These are phyloP conservation scores for Ailuropoda melanoleuca DNA, from an alignment of 2,113 vertebrate genomes.

Conservation along the genomic window DNA sequence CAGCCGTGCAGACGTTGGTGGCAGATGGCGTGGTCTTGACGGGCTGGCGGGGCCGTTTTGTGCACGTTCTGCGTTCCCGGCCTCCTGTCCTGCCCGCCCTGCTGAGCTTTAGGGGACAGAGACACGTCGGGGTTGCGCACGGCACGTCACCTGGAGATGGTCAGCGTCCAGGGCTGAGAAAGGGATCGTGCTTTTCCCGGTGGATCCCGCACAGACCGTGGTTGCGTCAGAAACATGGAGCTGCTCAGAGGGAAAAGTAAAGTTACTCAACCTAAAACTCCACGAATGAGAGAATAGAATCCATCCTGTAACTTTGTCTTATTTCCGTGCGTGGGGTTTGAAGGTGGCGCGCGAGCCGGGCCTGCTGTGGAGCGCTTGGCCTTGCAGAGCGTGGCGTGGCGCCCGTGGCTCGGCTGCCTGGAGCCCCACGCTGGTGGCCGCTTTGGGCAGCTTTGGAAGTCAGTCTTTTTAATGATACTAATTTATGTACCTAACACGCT, in stretches of 20 bases:
- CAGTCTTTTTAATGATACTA: neutral
- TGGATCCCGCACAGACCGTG: neutral
- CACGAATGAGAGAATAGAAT: neutral
- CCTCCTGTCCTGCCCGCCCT: too few species aligned
- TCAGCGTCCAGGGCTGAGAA: neutral
- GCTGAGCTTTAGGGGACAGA: neutral
- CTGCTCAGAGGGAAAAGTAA: neutral
- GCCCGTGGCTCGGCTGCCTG: neutral
- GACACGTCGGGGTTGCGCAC: neutral
- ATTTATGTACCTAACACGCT: neutral
- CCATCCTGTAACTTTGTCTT: neutral
- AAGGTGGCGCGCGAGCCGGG: too few species aligned
- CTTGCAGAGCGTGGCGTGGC: neutral
- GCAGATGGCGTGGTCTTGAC: too few species aligned
- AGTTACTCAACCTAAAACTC: neutral
- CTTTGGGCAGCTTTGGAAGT: neutral
- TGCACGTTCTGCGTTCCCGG: too few species aligned
- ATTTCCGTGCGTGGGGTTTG: too few species aligned
- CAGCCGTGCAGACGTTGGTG: too few species aligned
- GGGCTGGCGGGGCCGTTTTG: too few species aligned
- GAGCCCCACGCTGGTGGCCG: neutral
- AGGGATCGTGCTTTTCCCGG: neutral
- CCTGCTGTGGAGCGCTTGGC: neutral
- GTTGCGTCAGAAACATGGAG: neutral
- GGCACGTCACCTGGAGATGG: fast-evolving